Conservation (phyloP, 2,113 vertebrate genomes). For the Tympanuchus pallidicinctus region DNA sequence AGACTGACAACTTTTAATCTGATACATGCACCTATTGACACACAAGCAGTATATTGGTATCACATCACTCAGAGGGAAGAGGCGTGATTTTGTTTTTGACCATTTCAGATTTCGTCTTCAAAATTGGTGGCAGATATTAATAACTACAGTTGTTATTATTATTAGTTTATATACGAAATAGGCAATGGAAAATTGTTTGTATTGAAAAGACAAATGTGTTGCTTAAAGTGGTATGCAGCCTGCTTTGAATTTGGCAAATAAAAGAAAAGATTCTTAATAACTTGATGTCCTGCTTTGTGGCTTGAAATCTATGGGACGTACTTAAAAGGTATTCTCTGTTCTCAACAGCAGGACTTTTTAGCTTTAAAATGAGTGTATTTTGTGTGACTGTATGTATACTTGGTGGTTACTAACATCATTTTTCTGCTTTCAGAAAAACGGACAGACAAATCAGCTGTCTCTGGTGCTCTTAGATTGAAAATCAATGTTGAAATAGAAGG, state of each 20-base stretch:
- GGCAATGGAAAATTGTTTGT: not conserved
- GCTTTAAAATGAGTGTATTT: not conserved
- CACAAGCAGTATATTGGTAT: not conserved
- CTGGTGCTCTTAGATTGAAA: conserved; percentile 94
- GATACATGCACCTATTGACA: not conserved
- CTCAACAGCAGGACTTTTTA: not conserved
- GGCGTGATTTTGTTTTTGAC: not conserved
- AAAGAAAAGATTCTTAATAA: not conserved
- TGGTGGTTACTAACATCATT: not conserved
- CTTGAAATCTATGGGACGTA: not conserved
- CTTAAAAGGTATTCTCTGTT: not conserved
- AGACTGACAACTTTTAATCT: not conserved
- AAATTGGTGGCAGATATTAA: not conserved
- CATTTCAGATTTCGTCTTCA: not conserved
- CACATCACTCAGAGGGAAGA: not conserved
- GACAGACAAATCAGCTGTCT: conserved; percentile 97
- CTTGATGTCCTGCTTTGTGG: not conserved
- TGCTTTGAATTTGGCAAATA: not conserved
- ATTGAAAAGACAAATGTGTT: not conserved
- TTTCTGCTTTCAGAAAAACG: conserved; percentile 87
- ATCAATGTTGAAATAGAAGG: conserved; percentile 98
- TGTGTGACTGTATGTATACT: not conserved
- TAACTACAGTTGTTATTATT: not conserved
- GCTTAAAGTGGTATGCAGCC: not conserved
- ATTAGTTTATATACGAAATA: not conserved